Conservation (phyloP, 2,888 invertebrate genomes). For the Lycaena phlaeas region DNA sequence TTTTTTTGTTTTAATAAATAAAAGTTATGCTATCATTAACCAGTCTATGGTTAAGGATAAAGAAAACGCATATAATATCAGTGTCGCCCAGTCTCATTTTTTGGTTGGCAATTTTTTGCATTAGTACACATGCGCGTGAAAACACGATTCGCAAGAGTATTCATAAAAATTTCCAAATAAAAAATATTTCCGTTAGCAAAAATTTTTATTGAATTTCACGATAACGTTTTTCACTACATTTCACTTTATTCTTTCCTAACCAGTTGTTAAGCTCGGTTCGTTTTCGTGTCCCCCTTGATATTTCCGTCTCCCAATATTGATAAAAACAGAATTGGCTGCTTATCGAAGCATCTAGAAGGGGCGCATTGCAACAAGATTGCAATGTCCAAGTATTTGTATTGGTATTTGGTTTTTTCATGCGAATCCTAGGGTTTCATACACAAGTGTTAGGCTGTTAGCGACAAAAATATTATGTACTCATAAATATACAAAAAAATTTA, state of each 20-base stretch:
- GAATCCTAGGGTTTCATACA: slow-evolving; percentile 13
- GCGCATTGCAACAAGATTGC: slow-evolving; percentile 43
- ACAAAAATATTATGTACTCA: neutral
- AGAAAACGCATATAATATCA: too few relatives aligned
- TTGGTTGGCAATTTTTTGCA: too few relatives aligned
- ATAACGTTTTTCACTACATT: slow-evolving; percentile 2
- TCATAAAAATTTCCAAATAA: too few relatives aligned
- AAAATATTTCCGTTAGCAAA: neutral
- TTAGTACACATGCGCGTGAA: too few relatives aligned
- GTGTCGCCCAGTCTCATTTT: too few relatives aligned
- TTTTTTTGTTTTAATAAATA: too few relatives aligned
- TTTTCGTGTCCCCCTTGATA: slow-evolving; percentile 7
- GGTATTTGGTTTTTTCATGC: slow-evolving; percentile 44
- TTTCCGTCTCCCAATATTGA: slow-evolving; percentile 32
- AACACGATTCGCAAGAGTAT: too few relatives aligned
- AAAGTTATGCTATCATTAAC: too few relatives aligned
- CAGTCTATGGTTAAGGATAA: too few relatives aligned
- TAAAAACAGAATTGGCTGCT: slow-evolving; percentile 36
- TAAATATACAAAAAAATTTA: too few relatives aligned
- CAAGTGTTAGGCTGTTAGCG: neutral
- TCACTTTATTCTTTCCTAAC: neutral
- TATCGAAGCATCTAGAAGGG: slow-evolving; percentile 33
- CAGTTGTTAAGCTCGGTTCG: slow-evolving; percentile 5
- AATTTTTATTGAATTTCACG: neutral
- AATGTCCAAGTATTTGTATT: slow-evolving; percentile 38